Conservation (phyloP, 2,113 vertebrate genomes). For the Actinemys pallida region DNA sequence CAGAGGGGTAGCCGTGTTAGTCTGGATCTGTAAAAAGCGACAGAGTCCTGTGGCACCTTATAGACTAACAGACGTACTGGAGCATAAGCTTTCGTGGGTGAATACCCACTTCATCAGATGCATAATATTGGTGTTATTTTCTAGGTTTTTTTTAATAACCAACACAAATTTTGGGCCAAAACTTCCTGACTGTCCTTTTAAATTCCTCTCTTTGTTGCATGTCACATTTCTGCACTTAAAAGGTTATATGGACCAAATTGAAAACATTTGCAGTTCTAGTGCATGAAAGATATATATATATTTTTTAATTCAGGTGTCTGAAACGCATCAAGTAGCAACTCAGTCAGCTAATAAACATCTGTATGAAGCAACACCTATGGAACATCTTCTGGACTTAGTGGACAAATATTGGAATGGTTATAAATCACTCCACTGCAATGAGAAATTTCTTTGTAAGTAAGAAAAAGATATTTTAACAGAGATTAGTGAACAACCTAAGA, state of each 20-base stretch:
- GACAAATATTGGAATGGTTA: constrained; percentile 83
- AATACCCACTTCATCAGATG: too few species aligned
- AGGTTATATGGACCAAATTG: neutral
- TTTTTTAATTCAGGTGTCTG: neutral
- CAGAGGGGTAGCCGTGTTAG: too few species aligned
- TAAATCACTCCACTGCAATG: constrained; percentile 79
- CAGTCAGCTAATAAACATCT: constrained; percentile 65
- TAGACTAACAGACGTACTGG: too few species aligned
- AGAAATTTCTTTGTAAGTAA: constrained; percentile 84
- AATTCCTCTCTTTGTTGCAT: neutral
- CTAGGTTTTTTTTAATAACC: neutral
- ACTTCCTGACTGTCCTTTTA: neutral
- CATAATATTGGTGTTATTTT: neutral
- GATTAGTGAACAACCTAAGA: neutral
- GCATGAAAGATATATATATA: neutral
- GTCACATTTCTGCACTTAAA: neutral
- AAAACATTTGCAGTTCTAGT: neutral
- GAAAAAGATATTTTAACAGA: neutral
- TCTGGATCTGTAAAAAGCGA: too few species aligned
- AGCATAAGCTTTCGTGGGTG: too few species aligned
- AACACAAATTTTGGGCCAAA: neutral
- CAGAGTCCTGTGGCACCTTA: too few species aligned
- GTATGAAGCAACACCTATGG: constrained; percentile 60
- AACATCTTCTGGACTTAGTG: constrained; percentile 82
- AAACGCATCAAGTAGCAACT: neutral